Base-by-base conservation (phyloP, 1,140 invertebrate genomes). In the Drosophila bocqueti region DNA sequence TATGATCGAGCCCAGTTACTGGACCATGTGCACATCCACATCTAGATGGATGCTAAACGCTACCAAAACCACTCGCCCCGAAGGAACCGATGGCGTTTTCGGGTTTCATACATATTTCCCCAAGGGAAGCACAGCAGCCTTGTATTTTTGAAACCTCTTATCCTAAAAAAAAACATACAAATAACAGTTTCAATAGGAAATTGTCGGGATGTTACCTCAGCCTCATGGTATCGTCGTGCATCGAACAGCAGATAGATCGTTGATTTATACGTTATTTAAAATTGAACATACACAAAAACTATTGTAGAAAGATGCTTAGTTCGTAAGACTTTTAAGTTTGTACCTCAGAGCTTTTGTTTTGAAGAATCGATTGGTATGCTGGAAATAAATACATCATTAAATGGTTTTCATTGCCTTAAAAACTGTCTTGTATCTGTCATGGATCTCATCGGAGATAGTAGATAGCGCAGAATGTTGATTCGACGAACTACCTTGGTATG, bases 21-120 rank as follows among this genome's bases (percentile, higher is more conserved):
- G 46, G 94, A 96, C 4, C 96, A 97, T 92, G 96, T 97, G 66
- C 96, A 96, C 18, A 95, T 97, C 84, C 96, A 97, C 92, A 97
- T 97, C 93, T 97, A 95, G 96, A 45, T 29, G 26, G 40, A 24
- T 40, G 54, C 4, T 4, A 26, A 21, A 29, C 43, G 46, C 55
- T 61, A 43, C 45, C 54, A 45, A 26, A 72, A 50, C 36, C 38
- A 34, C 46, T 68, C 36, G 45, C 63, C 66, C 36, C 9, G 5
- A 55, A n/a, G 54, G 21, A 55, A 38, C 34, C 52, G 34, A 55
- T 16, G 34, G 52, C 34, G 52, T 55, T 55, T 55, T 24, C 31
- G 63, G 29, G 63, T 40, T 57, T 38, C 55, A 60, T 47, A 42
- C 24, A 15, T 38, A 15, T 49, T 60, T 71, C 65, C 66, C 69